Evolutionary conservation across 2,888 invertebrate genomes (phyloP), one percentile per base, ranked within the genome.

Genomic region (Drosophila vallismaia): DNA sequence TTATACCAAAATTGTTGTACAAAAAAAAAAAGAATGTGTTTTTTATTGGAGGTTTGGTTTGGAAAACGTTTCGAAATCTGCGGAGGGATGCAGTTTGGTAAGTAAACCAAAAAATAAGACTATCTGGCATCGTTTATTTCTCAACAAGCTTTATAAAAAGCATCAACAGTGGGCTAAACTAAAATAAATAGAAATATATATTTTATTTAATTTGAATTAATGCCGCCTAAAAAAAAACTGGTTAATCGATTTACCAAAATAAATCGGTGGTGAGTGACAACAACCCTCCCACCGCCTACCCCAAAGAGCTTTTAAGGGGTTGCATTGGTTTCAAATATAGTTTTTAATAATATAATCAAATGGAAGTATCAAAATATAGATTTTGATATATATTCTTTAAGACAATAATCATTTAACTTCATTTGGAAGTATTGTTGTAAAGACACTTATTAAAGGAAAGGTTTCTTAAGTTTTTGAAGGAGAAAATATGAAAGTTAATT

Each of bases 71-170:
- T 42, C 40, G 2, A 36, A 36, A 36, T 5, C 5, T 6, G n/a
- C 4, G 5, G n/a, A n/a, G n/a, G 36, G 36, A n/a, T 36, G 36
- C 36, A 36, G 6, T n/a, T 36, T 5, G n/a, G 12, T 36, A 6
- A 36, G 12, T 28, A 8, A 40, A 29, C 29, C 26, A 60, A 60
- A 29, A 57, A 60, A 24, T 59, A 5, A 14, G 12, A 26, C 28
- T 1, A 12, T 29, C 57, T 29, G 57, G 57, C 51, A 49, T 4
- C 29, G 5, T 24, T n/a, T 0, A 6, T 6, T 6, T 4, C 4
- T 12, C 8, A 2, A 4, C 42, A 45, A 51, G 63, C 66, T 63
- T 63, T 45, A 4, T 36, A 2, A 7, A 51, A 51, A 64, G 28
- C 44, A 51, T 7, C 9, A 31, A 38, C 24, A 51, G 29, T 45